Evolutionary conservation across 30 jellyfish, hydroid and myxozoan species (phyloP).

Genomic region (Pseudorhiza aurosa): DNA sequence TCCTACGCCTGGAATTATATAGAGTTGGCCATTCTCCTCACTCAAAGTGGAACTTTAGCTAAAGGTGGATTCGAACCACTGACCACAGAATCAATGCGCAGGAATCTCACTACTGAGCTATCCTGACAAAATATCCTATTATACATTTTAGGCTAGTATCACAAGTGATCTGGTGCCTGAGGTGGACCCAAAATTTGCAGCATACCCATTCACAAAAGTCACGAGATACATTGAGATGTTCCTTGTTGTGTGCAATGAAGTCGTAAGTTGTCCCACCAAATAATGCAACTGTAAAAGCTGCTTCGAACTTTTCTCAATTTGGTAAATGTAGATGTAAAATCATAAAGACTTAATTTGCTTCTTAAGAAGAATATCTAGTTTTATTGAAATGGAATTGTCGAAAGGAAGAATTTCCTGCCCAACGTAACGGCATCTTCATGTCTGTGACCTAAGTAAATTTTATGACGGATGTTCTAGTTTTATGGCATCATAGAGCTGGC

Average conservation of each 20-base stretch:
- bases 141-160: neutral
- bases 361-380: neutral
- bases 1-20: too few relatives aligned
- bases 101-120: too few relatives aligned
- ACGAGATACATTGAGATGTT: constrained; percentile 75
- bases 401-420: too few relatives aligned
- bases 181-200: constrained; percentile 74
- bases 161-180: constrained; percentile 45
- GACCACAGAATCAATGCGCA: too few relatives aligned
- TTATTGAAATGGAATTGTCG: neutral
- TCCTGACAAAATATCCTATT: neutral
- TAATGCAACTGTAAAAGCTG: neutral
- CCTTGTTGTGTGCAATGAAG: constrained; percentile 55
- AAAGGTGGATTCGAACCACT: too few relatives aligned
- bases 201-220: constrained; percentile 51
- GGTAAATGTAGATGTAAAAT: constrained; percentile 5
- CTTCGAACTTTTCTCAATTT: constrained; percentile 2
- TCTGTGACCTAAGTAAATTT: too few relatives aligned
- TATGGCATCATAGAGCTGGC: too few relatives aligned
- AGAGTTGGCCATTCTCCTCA: too few relatives aligned
- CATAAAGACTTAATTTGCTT: too few relatives aligned
- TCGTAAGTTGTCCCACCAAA: constrained; percentile 36
- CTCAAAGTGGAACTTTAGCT: too few relatives aligned
- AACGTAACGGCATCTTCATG: too few relatives aligned
- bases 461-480: too few relatives aligned